Conservation (phyloP, 2,888 invertebrate genomes). For the Colostygia pectinataria region DNA sequence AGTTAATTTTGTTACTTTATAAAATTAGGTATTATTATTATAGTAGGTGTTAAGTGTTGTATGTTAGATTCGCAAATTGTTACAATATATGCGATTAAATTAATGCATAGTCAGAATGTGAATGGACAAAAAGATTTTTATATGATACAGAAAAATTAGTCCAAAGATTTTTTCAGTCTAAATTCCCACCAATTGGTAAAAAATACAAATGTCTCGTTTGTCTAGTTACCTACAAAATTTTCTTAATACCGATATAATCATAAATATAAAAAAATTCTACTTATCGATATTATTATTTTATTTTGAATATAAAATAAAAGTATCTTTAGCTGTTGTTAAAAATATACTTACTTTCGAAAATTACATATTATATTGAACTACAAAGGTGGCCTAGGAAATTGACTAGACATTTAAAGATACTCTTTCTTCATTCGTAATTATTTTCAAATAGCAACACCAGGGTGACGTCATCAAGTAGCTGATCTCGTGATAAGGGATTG, state of each 20-base stretch:
- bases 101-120: conserved; percentile 75
- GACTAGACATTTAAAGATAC: conserved; percentile 36
- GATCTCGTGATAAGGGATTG: conserved; percentile 84
- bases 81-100: conserved; percentile 80
- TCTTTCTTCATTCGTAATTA: conserved; percentile 31
- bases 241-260: no score
- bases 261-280: background rate
- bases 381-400: no score
- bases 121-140: conserved; percentile 67
- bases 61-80: conserved; percentile 81
- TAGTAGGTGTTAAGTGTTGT: conserved; percentile 80
- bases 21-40: conserved; percentile 82
- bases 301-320: background rate
- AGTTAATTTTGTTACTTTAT: conserved; percentile 83
- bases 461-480: conserved; percentile 75
- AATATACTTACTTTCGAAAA: no score
- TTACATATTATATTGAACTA: no score
- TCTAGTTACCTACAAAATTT: conserved; percentile 35
- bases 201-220: conserved; percentile 55
- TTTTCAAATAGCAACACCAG: conserved; percentile 51
- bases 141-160: conserved; percentile 63
- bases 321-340: background rate
- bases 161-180: conserved; percentile 77
- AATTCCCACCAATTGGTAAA: conserved; percentile 76
- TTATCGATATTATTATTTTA: background rate